Evolutionary conservation across 2,113 vertebrate species (phyloP).

Genomic region (Poecile atricapillus): DNA sequence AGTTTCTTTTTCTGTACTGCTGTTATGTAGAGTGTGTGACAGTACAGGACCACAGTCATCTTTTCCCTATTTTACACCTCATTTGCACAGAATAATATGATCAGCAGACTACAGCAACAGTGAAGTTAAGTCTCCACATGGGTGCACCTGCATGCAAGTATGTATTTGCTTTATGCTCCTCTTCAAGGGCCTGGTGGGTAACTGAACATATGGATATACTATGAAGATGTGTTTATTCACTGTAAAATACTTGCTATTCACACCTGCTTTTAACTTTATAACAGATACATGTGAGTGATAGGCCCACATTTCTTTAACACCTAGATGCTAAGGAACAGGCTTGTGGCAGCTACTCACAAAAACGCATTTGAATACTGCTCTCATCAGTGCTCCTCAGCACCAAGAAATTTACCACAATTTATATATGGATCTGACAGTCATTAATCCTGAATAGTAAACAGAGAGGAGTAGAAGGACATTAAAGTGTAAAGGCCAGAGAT

Average conservation of each 20-base stretch:
- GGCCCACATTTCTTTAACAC: neutral
- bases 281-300: neutral
- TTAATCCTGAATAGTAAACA: neutral
- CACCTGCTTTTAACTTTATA: neutral
- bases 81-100: neutral
- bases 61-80: neutral
- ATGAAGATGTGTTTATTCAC: neutral
- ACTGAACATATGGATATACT: neutral
- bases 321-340: neutral
- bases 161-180: neutral
- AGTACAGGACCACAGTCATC: neutral
- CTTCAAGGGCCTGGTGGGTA: neutral
- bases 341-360: neutral
- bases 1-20: neutral
- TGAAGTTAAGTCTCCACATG: neutral
- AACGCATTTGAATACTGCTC: neutral
- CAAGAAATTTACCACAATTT: neutral
- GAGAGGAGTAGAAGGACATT: neutral
- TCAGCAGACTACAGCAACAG: neutral
- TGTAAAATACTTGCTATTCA: neutral
- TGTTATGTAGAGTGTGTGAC: neutral
- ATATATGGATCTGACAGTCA: neutral
- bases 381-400: neutral
- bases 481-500: neutral
- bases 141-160: neutral